Percentiles rank a stretch among this genome's conserved stretches.
These are phyloP conservation scores for Clarias batrachus DNA, from an alignment of 2,113 vertebrate species.

Conservation along the genomic window DNA sequence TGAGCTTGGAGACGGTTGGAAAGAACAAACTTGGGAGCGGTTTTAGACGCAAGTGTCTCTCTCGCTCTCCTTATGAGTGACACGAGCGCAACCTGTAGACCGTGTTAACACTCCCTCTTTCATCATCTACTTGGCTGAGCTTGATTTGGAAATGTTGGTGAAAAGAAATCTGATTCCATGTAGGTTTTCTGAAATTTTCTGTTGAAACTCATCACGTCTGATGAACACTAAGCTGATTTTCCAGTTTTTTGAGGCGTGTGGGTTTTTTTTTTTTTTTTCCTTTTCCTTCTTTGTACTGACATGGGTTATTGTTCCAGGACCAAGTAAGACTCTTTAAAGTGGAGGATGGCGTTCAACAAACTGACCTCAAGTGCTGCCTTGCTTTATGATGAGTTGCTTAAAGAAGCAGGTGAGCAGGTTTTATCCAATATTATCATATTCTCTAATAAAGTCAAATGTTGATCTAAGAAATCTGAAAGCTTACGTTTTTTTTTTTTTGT, in stretches of 20 bases:
- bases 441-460: not conserved
- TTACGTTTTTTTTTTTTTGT: not conserved
- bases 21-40: not conserved
- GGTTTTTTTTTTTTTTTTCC: too few species aligned
- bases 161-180: not conserved
- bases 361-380: slow-evolving; percentile 76
- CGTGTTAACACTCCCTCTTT: not conserved
- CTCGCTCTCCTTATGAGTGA: not conserved
- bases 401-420: slow-evolving; percentile 77
- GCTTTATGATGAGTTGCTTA: slow-evolving; percentile 82
- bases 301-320: not conserved
- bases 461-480: not conserved
- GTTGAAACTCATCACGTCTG: not conserved
- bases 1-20: not conserved
- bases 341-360: slow-evolving; percentile 77
- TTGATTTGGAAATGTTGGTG: not conserved
- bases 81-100: not conserved
- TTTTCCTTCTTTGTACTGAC: not conserved
- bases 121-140: not conserved
- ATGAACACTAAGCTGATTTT: not conserved
- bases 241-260: not conserved
- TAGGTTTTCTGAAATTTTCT: not conserved
- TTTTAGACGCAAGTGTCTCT: not conserved
- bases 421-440: not conserved
- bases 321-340: not conserved